phyloP scores from a whole-genome alignment of 1,140 invertebrate genomes.

The Nylanderia fulva region DNA sequence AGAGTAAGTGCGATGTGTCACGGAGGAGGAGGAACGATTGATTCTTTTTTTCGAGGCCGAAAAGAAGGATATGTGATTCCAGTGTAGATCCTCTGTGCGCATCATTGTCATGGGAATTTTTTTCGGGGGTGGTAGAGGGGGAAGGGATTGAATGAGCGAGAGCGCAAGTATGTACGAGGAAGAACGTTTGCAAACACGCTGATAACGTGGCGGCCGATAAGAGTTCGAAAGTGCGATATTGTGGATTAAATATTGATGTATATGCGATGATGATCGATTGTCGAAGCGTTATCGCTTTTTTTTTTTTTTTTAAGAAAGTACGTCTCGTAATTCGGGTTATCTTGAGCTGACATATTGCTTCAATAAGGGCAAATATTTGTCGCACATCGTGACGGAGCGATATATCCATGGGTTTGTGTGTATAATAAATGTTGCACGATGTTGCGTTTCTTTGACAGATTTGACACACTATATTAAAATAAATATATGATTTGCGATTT shows the following conservation, averaged over 20 bases:
- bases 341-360: slow-evolving; percentile 11
- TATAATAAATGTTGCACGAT: slow-evolving; percentile 19
- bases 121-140: not conserved
- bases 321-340: not conserved
- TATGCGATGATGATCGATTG: not conserved
- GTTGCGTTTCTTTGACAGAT: not conserved
- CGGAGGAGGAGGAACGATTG: not conserved
- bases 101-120: slow-evolving; percentile 2
- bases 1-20: slow-evolving; percentile 91
- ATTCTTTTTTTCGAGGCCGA: not conserved
- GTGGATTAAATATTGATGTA: slow-evolving; percentile 3
- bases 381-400: not conserved
- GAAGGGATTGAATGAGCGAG: not conserved
- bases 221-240: not conserved
- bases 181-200: slow-evolving; percentile 7
- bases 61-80: not conserved
- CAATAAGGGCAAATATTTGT: not conserved
- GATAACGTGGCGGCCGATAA: slow-evolving; percentile 28
- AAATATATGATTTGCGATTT: not conserved
- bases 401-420: not conserved
- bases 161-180: not conserved
- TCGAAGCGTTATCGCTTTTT: not conserved
- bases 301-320: not conserved
- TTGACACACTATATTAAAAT: not conserved
- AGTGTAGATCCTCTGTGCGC: not conserved